These are phyloP conservation scores for Gisinianus flammeolus DNA, from an alignment of 2,888 invertebrate genomes.

Conservation along the genomic window DNA sequence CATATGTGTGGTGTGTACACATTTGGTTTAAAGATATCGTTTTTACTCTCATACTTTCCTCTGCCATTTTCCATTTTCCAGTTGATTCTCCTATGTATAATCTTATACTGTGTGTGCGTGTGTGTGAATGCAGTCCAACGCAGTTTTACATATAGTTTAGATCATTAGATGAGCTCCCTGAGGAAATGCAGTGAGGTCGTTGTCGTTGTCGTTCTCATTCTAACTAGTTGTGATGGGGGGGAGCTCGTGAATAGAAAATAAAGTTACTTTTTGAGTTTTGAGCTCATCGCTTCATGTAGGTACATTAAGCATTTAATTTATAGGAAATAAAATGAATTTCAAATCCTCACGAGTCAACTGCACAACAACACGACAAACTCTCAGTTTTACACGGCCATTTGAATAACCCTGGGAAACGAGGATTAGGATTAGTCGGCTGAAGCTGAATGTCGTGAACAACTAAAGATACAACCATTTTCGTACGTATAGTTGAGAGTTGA, in stretches of 20 bases:
- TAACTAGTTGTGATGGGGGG: neutral
- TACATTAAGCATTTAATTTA: conserved; percentile 34
- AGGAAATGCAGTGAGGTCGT: conserved; percentile 47
- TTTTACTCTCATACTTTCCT: no score
- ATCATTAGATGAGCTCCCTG: conserved; percentile 37
- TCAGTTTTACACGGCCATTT: conserved; percentile 2
- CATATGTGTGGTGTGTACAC: neutral
- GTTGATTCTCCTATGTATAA: no score
- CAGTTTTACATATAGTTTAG: no score
- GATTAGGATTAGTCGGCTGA: neutral
- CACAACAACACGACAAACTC: neutral
- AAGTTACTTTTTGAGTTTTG: conserved; percentile 14
- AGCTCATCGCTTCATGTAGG: conserved; percentile 4
- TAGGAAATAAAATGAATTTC: conserved; percentile 26
- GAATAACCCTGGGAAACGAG: neutral
- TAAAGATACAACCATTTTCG: no score
- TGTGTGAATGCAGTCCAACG: neutral
- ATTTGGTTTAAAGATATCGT: no score
- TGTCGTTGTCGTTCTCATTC: conserved; percentile 12
- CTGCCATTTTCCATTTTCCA: no score
- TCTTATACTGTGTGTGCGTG: neutral
- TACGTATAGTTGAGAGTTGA: no score
- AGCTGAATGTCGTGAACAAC: no score
- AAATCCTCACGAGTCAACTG: conserved; percentile 13
- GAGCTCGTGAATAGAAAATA: conserved; percentile 13